Evolutionary conservation across 2,797 vertebrate genomes (phyloP).

Genomic region (Cynodonichthys magdalenae): DNA sequence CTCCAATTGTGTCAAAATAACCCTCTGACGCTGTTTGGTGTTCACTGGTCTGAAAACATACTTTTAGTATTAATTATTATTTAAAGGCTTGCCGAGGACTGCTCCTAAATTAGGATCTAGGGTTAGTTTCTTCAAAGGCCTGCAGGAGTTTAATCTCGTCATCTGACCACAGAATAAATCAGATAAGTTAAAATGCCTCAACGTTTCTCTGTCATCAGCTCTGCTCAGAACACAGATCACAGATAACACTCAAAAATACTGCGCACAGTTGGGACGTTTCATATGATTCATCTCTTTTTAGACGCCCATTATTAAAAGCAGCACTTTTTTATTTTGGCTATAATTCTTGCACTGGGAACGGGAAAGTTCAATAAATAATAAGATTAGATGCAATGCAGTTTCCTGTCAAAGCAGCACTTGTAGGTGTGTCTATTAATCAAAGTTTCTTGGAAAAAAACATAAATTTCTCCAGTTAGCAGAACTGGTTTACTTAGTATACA

Average conservation of each 20-base stretch:
- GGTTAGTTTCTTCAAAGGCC: background rate
- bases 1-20: conserved; percentile 1
- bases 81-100: background rate
- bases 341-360: conserved; percentile 2
- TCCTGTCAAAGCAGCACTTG: background rate
- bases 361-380: background rate
- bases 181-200: conserved; percentile 15
- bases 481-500: conserved; percentile 12
- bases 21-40: conserved; percentile 17
- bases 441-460: background rate
- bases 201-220: conserved; percentile 5
- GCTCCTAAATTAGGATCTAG: background rate
- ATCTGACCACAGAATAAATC: conserved; percentile 1
- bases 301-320: background rate
- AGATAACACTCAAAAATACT: background rate
- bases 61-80: no score
- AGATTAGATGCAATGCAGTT: background rate
- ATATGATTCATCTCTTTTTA: background rate
- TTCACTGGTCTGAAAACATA: conserved; percentile 19
- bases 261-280: background rate
- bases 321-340: background rate
- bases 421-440: background rate
- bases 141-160: conserved; percentile 14
- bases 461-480: background rate
- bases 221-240: conserved; percentile 1